Conservation (phyloP, 1,140 invertebrate species). For the Drosophila oshimai region DNA sequence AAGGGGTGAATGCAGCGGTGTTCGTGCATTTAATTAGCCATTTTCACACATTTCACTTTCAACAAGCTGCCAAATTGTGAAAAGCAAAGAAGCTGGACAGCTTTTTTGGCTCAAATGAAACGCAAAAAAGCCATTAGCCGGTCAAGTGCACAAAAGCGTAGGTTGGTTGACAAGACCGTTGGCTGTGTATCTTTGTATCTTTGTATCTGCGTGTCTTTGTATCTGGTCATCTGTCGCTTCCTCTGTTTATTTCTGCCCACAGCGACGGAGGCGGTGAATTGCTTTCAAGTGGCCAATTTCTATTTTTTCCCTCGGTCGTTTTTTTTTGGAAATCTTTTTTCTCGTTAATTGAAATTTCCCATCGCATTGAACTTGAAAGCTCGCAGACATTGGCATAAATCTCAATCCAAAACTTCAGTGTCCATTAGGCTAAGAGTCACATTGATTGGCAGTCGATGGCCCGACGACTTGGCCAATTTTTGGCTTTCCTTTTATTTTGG, state of each 20-base stretch:
- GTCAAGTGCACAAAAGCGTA: conserved; percentile 62
- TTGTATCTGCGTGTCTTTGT: conserved; percentile 35
- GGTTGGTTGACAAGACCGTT: conserved; percentile 61
- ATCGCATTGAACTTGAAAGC: conserved; percentile 72
- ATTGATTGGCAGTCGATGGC: conserved; percentile 39
- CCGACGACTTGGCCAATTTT: conserved; percentile 32
- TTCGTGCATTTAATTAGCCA: conserved; percentile 73
- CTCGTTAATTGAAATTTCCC: conserved; percentile 65
- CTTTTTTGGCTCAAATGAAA: conserved; percentile 53
- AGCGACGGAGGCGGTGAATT: conserved; percentile 50
- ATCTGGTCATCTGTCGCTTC: conserved; percentile 23
- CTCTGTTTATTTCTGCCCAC: conserved; percentile 22
- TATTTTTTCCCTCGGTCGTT: conserved; percentile 30
- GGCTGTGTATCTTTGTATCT: conserved; percentile 3
- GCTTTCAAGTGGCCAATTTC: conserved; percentile 73
- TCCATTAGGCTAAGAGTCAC: conserved; percentile 48
- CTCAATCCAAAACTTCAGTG: conserved; percentile 34
- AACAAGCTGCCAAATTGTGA: conserved; percentile 76
- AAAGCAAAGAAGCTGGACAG: conserved; percentile 36
- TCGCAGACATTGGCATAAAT: conserved; percentile 43
- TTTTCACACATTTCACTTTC: conserved; percentile 81
- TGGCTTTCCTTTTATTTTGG: conserved; percentile 19
- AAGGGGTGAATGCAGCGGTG: conserved; percentile 1
- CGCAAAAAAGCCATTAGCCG: conserved; percentile 78
- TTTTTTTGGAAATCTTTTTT: conserved; percentile 14